phyloP scores from a whole-genome alignment of 2,113 vertebrate genomes.

The Taxidea taxus region DNA sequence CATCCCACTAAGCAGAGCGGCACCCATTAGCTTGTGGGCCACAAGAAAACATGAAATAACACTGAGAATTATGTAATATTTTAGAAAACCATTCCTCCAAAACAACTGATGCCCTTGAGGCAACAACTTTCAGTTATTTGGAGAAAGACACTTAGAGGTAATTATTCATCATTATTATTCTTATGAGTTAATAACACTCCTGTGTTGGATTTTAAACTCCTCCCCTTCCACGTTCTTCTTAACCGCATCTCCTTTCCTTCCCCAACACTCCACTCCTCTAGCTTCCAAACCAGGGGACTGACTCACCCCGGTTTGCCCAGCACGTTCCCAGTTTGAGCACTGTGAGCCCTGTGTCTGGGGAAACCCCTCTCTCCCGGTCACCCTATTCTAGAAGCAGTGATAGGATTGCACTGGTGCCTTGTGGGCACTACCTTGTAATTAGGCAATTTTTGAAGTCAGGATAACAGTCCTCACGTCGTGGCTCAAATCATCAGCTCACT shows the following conservation, averaged over 20 bases:
- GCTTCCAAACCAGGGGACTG: background rate
- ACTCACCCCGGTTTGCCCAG: background rate
- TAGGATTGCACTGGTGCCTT: too few species aligned
- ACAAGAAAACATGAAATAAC: background rate
- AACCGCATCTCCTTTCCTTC: too few species aligned
- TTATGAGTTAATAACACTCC: background rate
- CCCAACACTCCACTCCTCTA: background rate
- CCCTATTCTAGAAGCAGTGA: background rate
- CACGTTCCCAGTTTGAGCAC: background rate
- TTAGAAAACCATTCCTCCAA: conserved; percentile 16
- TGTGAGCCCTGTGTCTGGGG: too few species aligned
- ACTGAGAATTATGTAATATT: background rate
- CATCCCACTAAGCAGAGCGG: background rate
- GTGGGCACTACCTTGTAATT: background rate
- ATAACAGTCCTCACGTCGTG: background rate
- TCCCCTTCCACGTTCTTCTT: background rate
- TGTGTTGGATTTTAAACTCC: background rate
- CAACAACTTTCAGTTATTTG: background rate
- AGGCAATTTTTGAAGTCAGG: background rate
- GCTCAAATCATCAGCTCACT: background rate
- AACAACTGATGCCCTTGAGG: conserved; percentile 9
- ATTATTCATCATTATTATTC: conserved; percentile 46
- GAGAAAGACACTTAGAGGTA: conserved; percentile 42
- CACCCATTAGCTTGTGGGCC: background rate
- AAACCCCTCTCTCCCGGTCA: background rate